Evolutionary conservation across 2,888 invertebrate genomes (phyloP).

Genomic region (Agapostemon virescens): DNA sequence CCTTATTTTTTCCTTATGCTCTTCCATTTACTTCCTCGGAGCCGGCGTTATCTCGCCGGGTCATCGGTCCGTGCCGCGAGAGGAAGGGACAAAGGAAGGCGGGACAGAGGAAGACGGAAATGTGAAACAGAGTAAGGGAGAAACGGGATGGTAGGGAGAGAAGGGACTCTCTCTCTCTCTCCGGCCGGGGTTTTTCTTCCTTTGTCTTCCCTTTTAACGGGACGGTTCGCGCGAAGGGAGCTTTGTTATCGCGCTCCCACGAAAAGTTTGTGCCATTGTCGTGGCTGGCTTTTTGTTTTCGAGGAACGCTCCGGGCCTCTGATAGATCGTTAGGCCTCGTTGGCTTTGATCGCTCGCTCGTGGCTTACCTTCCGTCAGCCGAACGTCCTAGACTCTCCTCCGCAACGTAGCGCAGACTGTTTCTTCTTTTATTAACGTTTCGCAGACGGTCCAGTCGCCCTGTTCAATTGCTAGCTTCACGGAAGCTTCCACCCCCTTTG

Average conservation of each 20-base stretch:
- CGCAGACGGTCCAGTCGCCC: neutral
- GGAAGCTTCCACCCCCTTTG: neutral
- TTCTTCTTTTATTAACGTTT: slow-evolving; percentile 3
- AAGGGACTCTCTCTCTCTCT: neutral
- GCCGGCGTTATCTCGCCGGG: slow-evolving; percentile 52
- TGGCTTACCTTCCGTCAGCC: slow-evolving; percentile 20
- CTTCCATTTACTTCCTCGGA: slow-evolving; percentile 44
- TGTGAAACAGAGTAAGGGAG: neutral
- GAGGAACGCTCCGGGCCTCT: slow-evolving; percentile 25
- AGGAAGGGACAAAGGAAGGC: slow-evolving; percentile 57
- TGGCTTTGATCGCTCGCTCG: slow-evolving; percentile 33
- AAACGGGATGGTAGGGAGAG: neutral
- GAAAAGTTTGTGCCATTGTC: slow-evolving; percentile 51
- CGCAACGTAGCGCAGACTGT: neutral
- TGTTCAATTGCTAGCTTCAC: neutral
- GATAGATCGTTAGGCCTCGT: slow-evolving; percentile 48
- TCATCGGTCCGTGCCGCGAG: slow-evolving; percentile 59
- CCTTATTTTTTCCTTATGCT: slow-evolving; percentile 23
- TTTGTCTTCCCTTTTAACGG: slow-evolving; percentile 35
- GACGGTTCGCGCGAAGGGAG: slow-evolving; percentile 39
- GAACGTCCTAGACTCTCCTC: neutral
- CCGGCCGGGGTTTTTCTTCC: slow-evolving; percentile 27
- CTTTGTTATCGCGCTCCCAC: slow-evolving; percentile 57
- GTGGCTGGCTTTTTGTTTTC: slow-evolving; percentile 49
- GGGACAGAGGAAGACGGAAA: slow-evolving; percentile 10